These are phyloP conservation scores for Cassiopea andromeda DNA, from an alignment of 30 jellyfish, hydroid and myxozoan species.

Conservation along the genomic window DNA sequence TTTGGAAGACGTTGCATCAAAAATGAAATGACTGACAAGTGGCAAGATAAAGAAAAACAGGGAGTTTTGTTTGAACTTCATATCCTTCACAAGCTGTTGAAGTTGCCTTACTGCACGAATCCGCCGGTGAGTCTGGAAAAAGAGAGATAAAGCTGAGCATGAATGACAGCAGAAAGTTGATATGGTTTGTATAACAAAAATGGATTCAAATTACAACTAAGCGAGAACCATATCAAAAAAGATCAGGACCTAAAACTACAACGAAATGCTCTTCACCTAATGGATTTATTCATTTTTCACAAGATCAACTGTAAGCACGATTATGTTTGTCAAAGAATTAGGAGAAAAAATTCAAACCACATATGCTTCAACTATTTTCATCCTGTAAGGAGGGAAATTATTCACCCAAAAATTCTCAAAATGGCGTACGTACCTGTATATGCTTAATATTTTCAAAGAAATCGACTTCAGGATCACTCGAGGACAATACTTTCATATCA, in stretches of 20 bases:
- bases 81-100: slow-evolving; percentile 58
- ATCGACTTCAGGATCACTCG: slow-evolving; percentile 86
- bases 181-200: background rate
- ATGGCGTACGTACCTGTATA: slow-evolving; percentile 77
- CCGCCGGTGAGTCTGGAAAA: slow-evolving; percentile 83
- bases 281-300: no score
- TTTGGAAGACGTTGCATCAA: slow-evolving; percentile 68
- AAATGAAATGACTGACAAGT: slow-evolving; percentile 79
- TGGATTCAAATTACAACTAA: background rate
- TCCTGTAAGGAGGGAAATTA: no score
- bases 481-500: slow-evolving; percentile 64
- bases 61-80: slow-evolving; percentile 53
- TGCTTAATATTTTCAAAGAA: slow-evolving; percentile 93
- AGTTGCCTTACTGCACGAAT: slow-evolving; percentile 85
- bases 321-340: no score
- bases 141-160: background rate
- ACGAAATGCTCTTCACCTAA: no score
- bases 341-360: no score
- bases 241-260: no score
- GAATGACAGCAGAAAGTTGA: background rate
- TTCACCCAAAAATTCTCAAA: no score
- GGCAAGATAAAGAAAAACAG: slow-evolving; percentile 80
- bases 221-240: no score
- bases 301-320: no score
- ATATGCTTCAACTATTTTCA: no score